Evolutionary conservation across 53 echinoderm and acorn worm genomes (phyloP).

Genomic region (Holothuria leucospilota): DNA sequence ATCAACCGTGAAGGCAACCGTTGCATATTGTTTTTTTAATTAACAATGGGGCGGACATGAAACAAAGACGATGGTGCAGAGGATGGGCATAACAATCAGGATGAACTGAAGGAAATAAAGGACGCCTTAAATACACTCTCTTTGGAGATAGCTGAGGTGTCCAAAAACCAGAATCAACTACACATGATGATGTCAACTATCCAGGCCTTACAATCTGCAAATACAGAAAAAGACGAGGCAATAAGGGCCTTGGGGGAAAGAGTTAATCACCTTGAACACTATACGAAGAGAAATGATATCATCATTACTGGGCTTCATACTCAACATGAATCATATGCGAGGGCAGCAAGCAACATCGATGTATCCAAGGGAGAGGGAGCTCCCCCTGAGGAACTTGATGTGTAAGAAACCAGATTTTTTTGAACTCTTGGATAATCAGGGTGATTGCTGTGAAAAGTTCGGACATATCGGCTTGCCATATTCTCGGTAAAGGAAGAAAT

Average conservation of each 20-base stretch:
- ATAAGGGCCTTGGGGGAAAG: neutral
- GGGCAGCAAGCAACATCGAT: slow-evolving; percentile 3
- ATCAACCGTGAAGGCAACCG: too few relatives aligned
- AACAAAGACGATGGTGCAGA: neutral
- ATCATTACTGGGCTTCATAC: slow-evolving; percentile 8
- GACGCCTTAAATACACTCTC: neutral
- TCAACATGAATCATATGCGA: neutral
- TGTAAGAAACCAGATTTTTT: neutral
- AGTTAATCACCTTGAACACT: neutral
- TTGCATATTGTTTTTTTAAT: too few relatives aligned
- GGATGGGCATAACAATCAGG: neutral
- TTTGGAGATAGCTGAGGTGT: slow-evolving; percentile 12
- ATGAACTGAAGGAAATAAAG: neutral
- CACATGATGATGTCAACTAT: slow-evolving; percentile 9
- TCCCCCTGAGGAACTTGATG: neutral
- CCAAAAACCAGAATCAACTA: neutral
- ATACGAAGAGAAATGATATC: neutral
- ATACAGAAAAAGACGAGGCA: neutral
- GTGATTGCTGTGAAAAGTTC: neutral
- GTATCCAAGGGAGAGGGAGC: neutral
- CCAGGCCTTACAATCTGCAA: neutral
- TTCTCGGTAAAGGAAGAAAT: slow-evolving; percentile 7
- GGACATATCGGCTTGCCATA: neutral
- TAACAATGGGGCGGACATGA: neutral
- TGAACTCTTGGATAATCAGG: neutral